Conservation (phyloP, 2,888 invertebrate genomes). For the Hyposoter dolosus region DNA sequence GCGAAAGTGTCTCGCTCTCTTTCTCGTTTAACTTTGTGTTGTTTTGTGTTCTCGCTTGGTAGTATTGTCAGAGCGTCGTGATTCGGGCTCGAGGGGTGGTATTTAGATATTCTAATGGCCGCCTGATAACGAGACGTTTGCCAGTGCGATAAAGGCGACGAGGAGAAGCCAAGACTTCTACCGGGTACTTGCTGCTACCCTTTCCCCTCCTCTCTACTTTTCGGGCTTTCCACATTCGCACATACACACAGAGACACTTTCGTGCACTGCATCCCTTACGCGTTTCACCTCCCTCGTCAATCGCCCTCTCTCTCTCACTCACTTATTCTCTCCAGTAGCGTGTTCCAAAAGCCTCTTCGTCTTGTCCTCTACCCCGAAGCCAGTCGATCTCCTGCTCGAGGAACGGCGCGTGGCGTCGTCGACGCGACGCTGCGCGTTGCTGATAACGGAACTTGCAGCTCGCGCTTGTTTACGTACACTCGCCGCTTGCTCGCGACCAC, state of each 20-base stretch:
- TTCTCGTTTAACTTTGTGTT: constrained; percentile 35
- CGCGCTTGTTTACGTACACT: constrained; percentile 78
- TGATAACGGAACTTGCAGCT: constrained; percentile 81
- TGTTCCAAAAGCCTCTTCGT: constrained; percentile 50
- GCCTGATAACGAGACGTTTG: constrained; percentile 84
- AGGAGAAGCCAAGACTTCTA: constrained; percentile 49
- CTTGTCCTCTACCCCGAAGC: constrained; percentile 56
- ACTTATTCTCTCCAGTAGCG: constrained; percentile 54
- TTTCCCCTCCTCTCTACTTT: constrained; percentile 23
- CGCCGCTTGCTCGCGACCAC: constrained; percentile 65
- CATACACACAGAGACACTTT: constrained; percentile 9
- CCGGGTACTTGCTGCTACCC: constrained; percentile 6
- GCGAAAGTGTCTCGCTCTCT: constrained; percentile 40
- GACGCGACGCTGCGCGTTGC: constrained; percentile 82
- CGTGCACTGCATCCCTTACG: constrained; percentile 36
- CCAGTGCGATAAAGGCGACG: constrained; percentile 83
- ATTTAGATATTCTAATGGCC: constrained; percentile 85
- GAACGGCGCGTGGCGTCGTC: constrained; percentile 66
- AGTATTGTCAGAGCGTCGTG: constrained; percentile 54
- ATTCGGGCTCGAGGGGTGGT: constrained; percentile 81
- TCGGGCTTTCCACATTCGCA: constrained; percentile 20
- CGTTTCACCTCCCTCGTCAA: constrained; percentile 32
- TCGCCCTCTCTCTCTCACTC: constrained; percentile 29
- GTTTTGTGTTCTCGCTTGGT: constrained; percentile 52
- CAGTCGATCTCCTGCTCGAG: constrained; percentile 54